These are phyloP conservation scores for Micromys minutus DNA, from an alignment of 2,113 vertebrate species.

Conservation along the genomic window DNA sequence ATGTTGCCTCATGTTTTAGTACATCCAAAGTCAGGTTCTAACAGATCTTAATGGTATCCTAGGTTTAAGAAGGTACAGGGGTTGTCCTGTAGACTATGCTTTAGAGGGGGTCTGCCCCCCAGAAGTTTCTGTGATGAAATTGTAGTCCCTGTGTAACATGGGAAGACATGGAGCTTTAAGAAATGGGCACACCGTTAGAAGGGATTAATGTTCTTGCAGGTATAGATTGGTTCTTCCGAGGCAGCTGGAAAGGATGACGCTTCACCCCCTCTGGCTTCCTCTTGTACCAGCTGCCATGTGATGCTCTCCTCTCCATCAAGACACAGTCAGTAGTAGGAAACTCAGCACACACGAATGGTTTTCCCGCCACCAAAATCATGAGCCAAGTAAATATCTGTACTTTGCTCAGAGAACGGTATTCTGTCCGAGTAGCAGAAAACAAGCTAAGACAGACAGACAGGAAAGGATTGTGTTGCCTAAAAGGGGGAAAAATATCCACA, in stretches of 20 bases:
- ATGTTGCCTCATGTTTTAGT: background rate
- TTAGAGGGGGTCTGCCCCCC: background rate
- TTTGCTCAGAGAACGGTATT: background rate
- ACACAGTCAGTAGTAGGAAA: too few relatives aligned
- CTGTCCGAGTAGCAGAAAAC: background rate
- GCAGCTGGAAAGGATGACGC: background rate
- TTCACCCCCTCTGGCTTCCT: background rate
- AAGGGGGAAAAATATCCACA: background rate
- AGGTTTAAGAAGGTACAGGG: background rate
- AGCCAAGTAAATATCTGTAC: background rate
- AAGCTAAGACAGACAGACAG: background rate
- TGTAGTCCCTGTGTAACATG: background rate
- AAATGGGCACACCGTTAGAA: background rate
- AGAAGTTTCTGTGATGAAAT: background rate
- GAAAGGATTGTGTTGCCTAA: background rate
- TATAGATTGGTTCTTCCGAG: background rate
- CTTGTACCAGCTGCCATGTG: background rate
- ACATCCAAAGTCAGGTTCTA: background rate
- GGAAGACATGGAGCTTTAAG: background rate
- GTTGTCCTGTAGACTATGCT: background rate
- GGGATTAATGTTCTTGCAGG: background rate
- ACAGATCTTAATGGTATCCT: background rate
- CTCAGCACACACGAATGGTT: background rate
- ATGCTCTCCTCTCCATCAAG: background rate
- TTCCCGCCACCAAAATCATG: background rate